Conservation (phyloP, 2,113 vertebrate species). For the Corythornis vintsioides region DNA sequence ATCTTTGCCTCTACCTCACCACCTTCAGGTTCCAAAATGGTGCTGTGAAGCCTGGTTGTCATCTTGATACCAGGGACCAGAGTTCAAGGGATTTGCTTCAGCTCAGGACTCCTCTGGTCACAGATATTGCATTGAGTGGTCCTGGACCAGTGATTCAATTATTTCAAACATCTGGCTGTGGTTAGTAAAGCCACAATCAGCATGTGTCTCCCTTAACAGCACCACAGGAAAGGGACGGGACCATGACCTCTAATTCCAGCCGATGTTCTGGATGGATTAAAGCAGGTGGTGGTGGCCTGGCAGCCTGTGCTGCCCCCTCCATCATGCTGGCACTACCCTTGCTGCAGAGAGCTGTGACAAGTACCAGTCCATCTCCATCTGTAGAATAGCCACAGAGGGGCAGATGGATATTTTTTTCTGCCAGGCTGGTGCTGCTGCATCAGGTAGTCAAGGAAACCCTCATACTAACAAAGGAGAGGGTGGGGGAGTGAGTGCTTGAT, state of each 20-base stretch:
- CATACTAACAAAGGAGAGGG: rapidly evolving
- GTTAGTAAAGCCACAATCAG: neutral
- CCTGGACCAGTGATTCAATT: neutral
- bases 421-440: neutral
- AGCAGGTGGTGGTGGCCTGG: neutral
- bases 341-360: neutral
- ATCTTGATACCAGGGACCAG: neutral
- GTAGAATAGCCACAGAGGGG: neutral
- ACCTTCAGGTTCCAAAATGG: neutral
- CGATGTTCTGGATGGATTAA: neutral
- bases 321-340: neutral
- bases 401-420: neutral
- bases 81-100: neutral
- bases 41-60: neutral
- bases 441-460: neutral
- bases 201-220: neutral
- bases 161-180: neutral
- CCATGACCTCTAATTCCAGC: neutral
- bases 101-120: neutral
- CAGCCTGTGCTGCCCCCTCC: neutral
- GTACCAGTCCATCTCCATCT: neutral
- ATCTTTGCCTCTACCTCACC: neutral
- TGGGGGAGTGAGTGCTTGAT: neutral
- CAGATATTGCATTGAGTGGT: neutral
- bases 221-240: neutral